Evolutionary conservation across 2,113 vertebrate species (phyloP).

Genomic region (Periophthalmus modestus): DNA sequence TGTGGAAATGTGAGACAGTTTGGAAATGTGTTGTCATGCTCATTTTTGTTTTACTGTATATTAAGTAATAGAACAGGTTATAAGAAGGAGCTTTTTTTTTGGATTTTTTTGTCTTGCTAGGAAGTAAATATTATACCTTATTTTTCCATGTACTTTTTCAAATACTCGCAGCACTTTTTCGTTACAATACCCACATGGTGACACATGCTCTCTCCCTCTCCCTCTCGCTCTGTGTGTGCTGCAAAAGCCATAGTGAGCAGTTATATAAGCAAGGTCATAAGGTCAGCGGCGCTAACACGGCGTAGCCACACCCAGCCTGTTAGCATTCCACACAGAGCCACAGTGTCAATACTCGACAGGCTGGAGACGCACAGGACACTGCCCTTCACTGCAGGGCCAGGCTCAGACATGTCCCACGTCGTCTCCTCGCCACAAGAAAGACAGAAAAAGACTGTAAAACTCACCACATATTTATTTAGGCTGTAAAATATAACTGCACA

Average conservation of each 20-base stretch:
- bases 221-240: conserved; percentile 12
- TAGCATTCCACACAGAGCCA: conserved; percentile 52
- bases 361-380: conserved; percentile 27
- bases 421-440: conserved; percentile 9
- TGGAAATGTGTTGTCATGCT: neutral
- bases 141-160: too few relatives aligned
- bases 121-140: too few relatives aligned
- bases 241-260: conserved; percentile 25
- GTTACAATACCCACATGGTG: neutral
- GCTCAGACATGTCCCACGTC: conserved; percentile 16
- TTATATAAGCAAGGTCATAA: conserved; percentile 60
- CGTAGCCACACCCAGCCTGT: conserved; percentile 52
- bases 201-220: neutral
- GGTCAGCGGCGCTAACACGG: conserved; percentile 34
- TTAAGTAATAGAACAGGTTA: neutral
- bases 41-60: neutral
- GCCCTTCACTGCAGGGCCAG: conserved; percentile 23
- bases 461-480: neutral
- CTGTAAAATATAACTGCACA: neutral
- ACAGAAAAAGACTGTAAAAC: neutral
- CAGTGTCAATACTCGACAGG: conserved; percentile 41
- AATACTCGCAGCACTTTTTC: neutral
- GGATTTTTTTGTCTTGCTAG: neutral
- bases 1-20: neutral
- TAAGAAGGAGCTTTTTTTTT: neutral